These are phyloP conservation scores for Trichogramma evanescens DNA, from an alignment of 2,888 invertebrate species.

Conservation along the genomic window DNA sequence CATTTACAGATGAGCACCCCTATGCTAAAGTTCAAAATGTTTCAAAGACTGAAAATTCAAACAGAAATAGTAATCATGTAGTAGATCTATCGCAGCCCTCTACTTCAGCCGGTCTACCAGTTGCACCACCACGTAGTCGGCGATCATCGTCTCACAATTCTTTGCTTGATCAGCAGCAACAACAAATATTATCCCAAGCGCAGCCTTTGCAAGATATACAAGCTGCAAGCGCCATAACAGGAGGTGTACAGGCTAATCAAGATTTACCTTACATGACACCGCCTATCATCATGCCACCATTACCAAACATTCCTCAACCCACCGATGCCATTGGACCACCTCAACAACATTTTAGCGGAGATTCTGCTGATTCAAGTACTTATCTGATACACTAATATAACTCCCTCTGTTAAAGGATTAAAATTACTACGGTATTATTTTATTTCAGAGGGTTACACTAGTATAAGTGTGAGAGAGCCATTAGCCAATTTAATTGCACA, in stretches of 20 bases:
- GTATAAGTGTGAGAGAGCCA: slow-evolving; percentile 85
- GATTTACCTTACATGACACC: slow-evolving; percentile 87
- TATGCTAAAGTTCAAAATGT: slow-evolving; percentile 64
- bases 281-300: slow-evolving; percentile 53
- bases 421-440: slow-evolving; percentile 12
- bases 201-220: slow-evolving; percentile 56
- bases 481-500: slow-evolving; percentile 70
- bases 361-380: slow-evolving; percentile 61
- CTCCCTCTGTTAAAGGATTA: neutral
- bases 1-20: slow-evolving; percentile 55
- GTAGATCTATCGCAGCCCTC: slow-evolving; percentile 34
- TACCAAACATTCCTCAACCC: slow-evolving; percentile 35
- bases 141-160: slow-evolving; percentile 50
- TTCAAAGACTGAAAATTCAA: slow-evolving; percentile 34
- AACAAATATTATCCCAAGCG: slow-evolving; percentile 10
- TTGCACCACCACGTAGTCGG: slow-evolving; percentile 51
- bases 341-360: slow-evolving; percentile 75
- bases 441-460: slow-evolving; percentile 78
- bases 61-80: slow-evolving; percentile 32
- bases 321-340: slow-evolving; percentile 40
- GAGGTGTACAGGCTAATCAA: slow-evolving; percentile 77
- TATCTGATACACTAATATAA: slow-evolving; percentile 2
- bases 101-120: slow-evolving; percentile 36
- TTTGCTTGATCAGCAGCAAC: slow-evolving; percentile 29
- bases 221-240: slow-evolving; percentile 81